Base-by-base conservation (phyloP, 2,888 invertebrate species). In the Omphaloscelis lunosa region DNA sequence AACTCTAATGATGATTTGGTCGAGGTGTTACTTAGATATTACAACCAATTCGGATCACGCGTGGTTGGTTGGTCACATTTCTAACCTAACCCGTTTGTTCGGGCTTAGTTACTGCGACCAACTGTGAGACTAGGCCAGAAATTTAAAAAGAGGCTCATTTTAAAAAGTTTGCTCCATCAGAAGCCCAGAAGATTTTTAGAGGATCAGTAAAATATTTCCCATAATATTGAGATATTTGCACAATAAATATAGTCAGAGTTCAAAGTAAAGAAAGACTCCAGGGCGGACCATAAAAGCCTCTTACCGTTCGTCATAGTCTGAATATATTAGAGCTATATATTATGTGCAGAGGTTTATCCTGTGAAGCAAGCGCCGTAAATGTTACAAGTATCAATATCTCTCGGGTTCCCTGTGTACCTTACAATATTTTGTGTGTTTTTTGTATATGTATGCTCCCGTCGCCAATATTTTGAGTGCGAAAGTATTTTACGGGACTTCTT, bases 271-370 rank as follows among this genome's bases (percentile, higher is more conserved):
- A 89, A 90, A 88, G 86, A 90, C 87, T 88, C 86, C 82, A 79
- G 74, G 72, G 78, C 86, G 84, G 81, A 83, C 75, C 84, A 88
- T 87, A 87, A 90, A 90, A 91, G 84, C 86, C 88, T 88, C 87
- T 90, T 89, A 89, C 87, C 89, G 91, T 93, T 88, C 89, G 87
- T 92, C 92, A 92, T 92, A 89, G 87, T 85, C 85, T 83, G 91
- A 92, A 93, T 93, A 92, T 92, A 93, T 93, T 91, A 92, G 61
- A 82, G 75, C 77, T 84, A 83, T 84, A 84, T 86, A 87, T 87
- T 80, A 83, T 80, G 77, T 77, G 81, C 80, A 72, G 68, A 59
- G 87, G 80, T 87, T 88, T 88, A 88, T 88, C 87, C 85, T 45
- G 63, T 87, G 87, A 75, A 82, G 85, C 89, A 79, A 89, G 73